Conservation (phyloP, 2,797 vertebrate species). For the Numenius phaeopus region DNA sequence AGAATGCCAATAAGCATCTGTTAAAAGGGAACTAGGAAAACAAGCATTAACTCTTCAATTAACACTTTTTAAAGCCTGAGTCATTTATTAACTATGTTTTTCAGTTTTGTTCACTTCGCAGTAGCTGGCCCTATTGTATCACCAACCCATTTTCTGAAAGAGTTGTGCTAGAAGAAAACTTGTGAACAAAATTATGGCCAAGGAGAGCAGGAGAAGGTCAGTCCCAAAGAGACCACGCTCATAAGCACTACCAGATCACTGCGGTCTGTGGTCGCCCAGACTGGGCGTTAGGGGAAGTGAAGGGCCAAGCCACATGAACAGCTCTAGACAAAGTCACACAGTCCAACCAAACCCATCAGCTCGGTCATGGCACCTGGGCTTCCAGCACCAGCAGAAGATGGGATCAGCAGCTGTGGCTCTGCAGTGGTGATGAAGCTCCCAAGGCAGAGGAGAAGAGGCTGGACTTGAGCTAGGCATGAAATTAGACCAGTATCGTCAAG, state of each 20-base stretch:
- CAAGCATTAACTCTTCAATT: neutral
- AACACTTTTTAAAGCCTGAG: neutral
- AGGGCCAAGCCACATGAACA: neutral
- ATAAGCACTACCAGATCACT: neutral
- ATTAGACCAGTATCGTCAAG: neutral
- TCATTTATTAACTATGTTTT: neutral
- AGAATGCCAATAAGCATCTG: neutral
- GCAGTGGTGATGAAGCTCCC: neutral
- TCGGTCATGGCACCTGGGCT: neutral
- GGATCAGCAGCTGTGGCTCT: neutral
- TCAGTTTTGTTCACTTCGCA: neutral
- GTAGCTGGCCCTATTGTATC: neutral
- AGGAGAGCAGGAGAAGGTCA: neutral
- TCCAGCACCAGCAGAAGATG: neutral
- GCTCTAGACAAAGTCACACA: neutral
- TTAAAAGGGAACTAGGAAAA: constrained; percentile 23
- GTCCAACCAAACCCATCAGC: neutral
- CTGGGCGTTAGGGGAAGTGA: neutral
- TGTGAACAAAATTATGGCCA: neutral
- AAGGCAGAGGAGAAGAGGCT: neutral
- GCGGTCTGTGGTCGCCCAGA: rapidly evolving
- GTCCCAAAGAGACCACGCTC: neutral
- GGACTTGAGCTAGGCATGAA: neutral
- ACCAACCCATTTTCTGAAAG: neutral
- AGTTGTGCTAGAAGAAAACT: neutral